These are phyloP conservation scores for Drosophila sp. DNA, from an alignment of 1,140 invertebrate species.

Conservation along the genomic window DNA sequence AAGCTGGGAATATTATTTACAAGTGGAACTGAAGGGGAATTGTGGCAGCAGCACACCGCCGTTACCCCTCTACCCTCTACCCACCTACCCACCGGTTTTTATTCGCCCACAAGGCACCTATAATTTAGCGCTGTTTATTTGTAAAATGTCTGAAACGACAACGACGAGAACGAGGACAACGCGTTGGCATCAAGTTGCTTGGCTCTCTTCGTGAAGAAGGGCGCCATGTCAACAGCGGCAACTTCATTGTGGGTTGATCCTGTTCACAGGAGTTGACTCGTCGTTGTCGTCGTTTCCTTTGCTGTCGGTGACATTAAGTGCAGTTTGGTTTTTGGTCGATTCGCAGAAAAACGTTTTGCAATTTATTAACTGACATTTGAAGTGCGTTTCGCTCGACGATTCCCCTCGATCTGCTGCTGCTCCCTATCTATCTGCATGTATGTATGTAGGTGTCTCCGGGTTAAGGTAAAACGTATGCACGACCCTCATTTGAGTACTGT, in stretches of 20 bases:
- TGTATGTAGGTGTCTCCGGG: neutral
- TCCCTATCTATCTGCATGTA: neutral
- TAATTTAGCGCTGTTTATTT: slow-evolving; percentile 72
- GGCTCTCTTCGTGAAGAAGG: slow-evolving; percentile 39
- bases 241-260: slow-evolving; percentile 51
- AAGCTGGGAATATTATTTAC: slow-evolving; percentile 59
- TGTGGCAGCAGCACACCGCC: neutral
- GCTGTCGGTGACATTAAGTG: slow-evolving; percentile 63
- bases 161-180: neutral
- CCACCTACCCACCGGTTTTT: neutral
- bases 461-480: slow-evolving; percentile 46
- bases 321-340: slow-evolving; percentile 59
- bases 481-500: slow-evolving; percentile 47
- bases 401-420: slow-evolving; percentile 12
- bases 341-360: slow-evolving; percentile 67
- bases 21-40: slow-evolving; percentile 29
- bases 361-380: slow-evolving; percentile 70
- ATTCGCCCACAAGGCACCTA: slow-evolving; percentile 59
- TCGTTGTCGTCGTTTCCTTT: no score
- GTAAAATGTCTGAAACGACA: slow-evolving; percentile 57
- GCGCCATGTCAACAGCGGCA: slow-evolving; percentile 62
- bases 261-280: neutral
- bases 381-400: slow-evolving; percentile 30
- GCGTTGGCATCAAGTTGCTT: slow-evolving; percentile 50
- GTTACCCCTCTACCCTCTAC: neutral